A percentile compares a stretch with the other conserved stretches of the same genome.
Conservation (phyloP, 2,797 vertebrate genomes). For the Pipistrellus kuhlii region DNA sequence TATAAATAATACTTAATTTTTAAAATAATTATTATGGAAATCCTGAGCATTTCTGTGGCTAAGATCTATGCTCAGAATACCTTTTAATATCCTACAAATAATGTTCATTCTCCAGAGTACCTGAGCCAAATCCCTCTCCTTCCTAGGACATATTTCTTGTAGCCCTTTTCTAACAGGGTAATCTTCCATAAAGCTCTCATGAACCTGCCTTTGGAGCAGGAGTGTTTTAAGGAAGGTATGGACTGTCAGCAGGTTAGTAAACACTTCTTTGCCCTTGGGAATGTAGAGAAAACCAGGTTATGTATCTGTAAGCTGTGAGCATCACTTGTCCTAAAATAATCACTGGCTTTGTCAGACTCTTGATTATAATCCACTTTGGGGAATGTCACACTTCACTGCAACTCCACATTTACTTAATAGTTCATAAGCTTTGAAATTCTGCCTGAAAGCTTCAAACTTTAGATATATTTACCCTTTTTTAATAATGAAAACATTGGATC, state of each 20-base stretch:
- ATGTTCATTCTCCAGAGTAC: neutral
- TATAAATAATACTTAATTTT: neutral
- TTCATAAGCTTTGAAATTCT: constrained; percentile 47
- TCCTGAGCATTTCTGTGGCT: neutral
- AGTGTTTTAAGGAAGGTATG: neutral
- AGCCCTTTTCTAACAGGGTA: neutral
- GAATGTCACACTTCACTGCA: constrained; percentile 30
- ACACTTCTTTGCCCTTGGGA: neutral
- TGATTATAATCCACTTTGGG: constrained; percentile 29
- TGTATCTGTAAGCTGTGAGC: neutral
- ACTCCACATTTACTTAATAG: constrained; percentile 40
- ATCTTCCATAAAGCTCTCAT: neutral
- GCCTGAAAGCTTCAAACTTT: constrained; percentile 20
- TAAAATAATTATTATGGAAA: neutral
- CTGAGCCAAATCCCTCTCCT: neutral
- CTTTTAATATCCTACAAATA: neutral
- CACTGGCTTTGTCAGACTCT: neutral
- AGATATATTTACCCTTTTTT: neutral
- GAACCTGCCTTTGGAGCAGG: neutral
- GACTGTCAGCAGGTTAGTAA: neutral
- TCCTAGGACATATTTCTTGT: neutral
- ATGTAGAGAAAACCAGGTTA: neutral
- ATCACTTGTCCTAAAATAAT: neutral
- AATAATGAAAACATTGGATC: constrained; percentile 10
- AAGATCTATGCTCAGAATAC: neutral